phyloP scores from a whole-genome alignment of 2,797 vertebrate genomes.

The Muscicapa comitata region DNA sequence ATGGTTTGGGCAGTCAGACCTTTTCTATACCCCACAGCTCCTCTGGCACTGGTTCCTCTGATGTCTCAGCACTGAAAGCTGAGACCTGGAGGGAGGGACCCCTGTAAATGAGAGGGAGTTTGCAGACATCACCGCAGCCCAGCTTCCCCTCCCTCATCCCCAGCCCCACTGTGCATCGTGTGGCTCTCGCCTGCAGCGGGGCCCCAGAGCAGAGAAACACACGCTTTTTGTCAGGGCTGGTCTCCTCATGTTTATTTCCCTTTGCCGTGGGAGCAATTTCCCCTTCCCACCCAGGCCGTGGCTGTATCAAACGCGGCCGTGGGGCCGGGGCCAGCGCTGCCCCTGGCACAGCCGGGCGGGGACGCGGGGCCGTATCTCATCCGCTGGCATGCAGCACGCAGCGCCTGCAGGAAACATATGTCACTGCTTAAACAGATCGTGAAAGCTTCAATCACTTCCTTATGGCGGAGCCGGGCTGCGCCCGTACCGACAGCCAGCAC shows the following conservation, averaged over 20 bases:
- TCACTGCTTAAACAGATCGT: conserved; percentile 67
- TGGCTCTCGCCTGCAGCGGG: not conserved
- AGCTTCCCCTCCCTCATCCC: not conserved
- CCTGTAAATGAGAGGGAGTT: not conserved
- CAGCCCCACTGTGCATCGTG: not conserved
- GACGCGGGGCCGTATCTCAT: conserved; percentile 23
- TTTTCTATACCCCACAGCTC: rapidly evolving
- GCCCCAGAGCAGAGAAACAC: not conserved
- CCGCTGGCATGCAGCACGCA: conserved; percentile 20
- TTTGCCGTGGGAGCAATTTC: conserved; percentile 20
- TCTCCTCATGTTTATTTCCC: conserved; percentile 54
- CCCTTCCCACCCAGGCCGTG: conserved; percentile 28
- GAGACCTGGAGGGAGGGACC: not conserved
- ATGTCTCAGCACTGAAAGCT: not conserved
- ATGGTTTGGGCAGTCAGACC: not conserved
- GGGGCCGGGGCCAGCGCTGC: conserved; percentile 15
- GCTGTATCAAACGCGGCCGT: not conserved
- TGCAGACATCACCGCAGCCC: not conserved
- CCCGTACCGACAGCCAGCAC: not conserved
- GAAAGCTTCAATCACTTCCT: conserved; percentile 70
- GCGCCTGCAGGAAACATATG: conserved; percentile 68
- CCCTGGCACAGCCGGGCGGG: not conserved
- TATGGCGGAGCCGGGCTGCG: conserved; percentile 5
- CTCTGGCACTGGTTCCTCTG: not conserved
- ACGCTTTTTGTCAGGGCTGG: not conserved